Conservation (phyloP, 2,113 vertebrate species). For the Rhipidura dahli region DNA sequence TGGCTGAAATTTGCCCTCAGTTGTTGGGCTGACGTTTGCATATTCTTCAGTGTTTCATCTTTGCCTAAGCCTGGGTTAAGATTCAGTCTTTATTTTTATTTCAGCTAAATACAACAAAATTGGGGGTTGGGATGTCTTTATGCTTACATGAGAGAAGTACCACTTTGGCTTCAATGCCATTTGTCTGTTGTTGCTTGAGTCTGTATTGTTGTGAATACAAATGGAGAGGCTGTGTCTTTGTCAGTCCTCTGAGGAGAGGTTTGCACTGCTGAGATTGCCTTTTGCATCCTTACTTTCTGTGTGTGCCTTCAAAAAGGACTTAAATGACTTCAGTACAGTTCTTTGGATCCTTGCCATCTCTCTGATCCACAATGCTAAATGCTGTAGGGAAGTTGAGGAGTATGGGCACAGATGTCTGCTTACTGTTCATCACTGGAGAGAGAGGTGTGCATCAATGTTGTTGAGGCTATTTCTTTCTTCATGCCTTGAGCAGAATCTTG, state of each 20-base stretch:
- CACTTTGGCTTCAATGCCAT: background rate
- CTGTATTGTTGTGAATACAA: background rate
- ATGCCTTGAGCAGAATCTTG: background rate
- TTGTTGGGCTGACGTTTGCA: background rate
- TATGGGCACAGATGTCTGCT: slow-evolving; percentile 5
- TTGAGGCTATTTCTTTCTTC: background rate
- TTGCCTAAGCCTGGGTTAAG: background rate
- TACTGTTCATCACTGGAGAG: background rate
- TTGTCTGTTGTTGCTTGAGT: background rate
- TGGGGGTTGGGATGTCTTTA: background rate
- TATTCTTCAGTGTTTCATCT: background rate
- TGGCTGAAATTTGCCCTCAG: background rate
- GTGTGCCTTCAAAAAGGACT: background rate
- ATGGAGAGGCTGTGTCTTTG: background rate
- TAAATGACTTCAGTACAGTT: background rate
- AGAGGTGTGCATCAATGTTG: background rate
- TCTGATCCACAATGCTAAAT: background rate
- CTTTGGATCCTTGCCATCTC: background rate
- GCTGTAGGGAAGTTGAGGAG: background rate
- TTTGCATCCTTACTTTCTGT: background rate
- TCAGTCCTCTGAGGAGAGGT: background rate
- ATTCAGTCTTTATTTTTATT: background rate
- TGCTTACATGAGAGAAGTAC: background rate
- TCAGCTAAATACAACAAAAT: background rate
- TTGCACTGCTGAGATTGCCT: slow-evolving; percentile 12